phyloP scores from a whole-genome alignment of 2,888 invertebrate genomes.

The Brachyptera risi region DNA sequence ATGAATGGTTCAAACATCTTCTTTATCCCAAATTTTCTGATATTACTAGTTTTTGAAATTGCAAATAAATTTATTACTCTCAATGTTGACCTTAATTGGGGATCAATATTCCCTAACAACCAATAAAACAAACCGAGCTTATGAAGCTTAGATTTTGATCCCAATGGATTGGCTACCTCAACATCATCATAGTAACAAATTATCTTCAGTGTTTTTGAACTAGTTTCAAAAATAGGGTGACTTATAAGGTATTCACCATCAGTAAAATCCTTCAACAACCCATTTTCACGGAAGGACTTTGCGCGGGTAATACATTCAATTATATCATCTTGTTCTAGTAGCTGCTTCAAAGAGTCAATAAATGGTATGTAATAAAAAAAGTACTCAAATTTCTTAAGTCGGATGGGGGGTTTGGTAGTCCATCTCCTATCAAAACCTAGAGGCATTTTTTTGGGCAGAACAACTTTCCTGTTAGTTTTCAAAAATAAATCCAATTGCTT shows the following conservation, averaged over 20 bases:
- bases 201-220: neutral
- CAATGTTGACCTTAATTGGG: no score
- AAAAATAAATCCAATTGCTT: no score
- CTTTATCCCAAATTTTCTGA: neutral
- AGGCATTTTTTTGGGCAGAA: no score
- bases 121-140: constrained; percentile 10
- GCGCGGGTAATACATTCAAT: neutral
- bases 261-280: neutral
- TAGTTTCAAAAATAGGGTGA: neutral
- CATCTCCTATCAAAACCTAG: no score
- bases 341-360: neutral
- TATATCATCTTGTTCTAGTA: no score
- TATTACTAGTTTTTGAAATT: neutral
- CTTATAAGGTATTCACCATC: neutral
- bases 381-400: no score
- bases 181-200: neutral
- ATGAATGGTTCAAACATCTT: neutral
- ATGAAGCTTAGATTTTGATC: neutral
- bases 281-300: neutral
- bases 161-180: neutral
- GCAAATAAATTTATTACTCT: constrained; percentile 1
- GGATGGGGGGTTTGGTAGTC: no score
- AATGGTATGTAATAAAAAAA: no score
- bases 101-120: neutral
- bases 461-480: no score